Base-by-base conservation (phyloP, 2,113 vertebrate species). In the Muscicapa adusta region DNA sequence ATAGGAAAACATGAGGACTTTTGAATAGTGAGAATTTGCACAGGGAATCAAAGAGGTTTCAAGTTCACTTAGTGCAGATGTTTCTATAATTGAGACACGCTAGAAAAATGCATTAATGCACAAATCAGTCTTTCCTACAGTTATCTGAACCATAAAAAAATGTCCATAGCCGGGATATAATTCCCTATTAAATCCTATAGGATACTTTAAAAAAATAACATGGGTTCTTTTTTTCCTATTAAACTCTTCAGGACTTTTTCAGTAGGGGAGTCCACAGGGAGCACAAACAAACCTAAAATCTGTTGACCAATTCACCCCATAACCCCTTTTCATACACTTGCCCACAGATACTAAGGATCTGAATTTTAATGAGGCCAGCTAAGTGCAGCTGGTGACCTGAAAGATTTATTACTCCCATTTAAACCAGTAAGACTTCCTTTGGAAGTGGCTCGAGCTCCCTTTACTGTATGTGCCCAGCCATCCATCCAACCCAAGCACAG, bases 1-100 rank as follows among this genome's bases (percentile, higher is more conserved):
- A 78, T 61, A 81, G 53, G 76, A 93, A 96, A 96, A 94, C 60
- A 88, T 51, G 40, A 97, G 82, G 87, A 68, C 51, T 84, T 94
- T 81, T 22, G 66, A 96, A 91, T 22, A 94, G 93, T 65, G 61
- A 95, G 94, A 96, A 96, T 94, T 96, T 96, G 92, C 94, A 94
- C 72, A 95, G 94, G 95, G 96, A 96, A 95, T 94, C 95, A 96
- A 95, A 96, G 67, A 77, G 92, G 93, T 97, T 96, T 97, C 96
- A 94, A 94, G 88, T 97, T 96, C 95, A 92, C 92, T 96, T 93
- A 89, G 79, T 86, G 90, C 96, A 97, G 95, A 96, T 97, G 96
- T 97, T 97, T 96, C 96, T 92, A 93, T 97, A 97, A 97, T 96
- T 96, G 96, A 96, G 93, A 95, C 93, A 94, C 67, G 93, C 91